Conservation (phyloP, 1,140 invertebrate species). For the Geopemphigus sp. region DNA sequence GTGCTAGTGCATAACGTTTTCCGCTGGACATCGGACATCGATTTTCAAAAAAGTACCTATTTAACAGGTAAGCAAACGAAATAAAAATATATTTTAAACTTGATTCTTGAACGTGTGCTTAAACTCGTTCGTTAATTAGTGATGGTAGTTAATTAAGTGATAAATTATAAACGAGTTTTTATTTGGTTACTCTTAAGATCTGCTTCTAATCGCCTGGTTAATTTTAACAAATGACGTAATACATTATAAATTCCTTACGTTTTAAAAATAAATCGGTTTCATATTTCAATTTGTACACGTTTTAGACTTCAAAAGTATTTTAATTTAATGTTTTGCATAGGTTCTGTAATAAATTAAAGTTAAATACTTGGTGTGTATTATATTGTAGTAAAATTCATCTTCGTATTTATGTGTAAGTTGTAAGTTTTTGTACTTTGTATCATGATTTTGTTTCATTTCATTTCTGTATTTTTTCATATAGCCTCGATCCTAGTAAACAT, state of each 20-base stretch:
- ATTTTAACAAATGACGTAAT: slow-evolving; percentile 39
- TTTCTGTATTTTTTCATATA: too few relatives aligned
- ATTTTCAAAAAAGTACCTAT: slow-evolving; percentile 15
- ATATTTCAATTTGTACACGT: slow-evolving; percentile 11
- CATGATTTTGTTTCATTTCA: too few relatives aligned
- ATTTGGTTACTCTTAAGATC: not conserved
- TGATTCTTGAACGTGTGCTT: not conserved
- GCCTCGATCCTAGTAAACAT: too few relatives aligned
- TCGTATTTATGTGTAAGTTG: not conserved
- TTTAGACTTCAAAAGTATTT: too few relatives aligned
- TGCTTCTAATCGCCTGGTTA: slow-evolving; percentile 22
- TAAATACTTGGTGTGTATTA: not conserved
- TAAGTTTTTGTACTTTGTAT: not conserved
- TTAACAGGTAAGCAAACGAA: slow-evolving; percentile 7
- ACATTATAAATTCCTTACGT: slow-evolving; percentile 6
- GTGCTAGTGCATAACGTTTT: not conserved
- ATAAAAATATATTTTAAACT: not conserved
- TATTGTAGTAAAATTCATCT: not conserved
- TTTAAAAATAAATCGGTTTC: slow-evolving; percentile 41
- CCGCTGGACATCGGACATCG: not conserved
- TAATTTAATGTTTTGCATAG: not conserved
- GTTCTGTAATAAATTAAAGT: not conserved
- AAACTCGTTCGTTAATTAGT: not conserved
- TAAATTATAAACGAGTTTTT: not conserved
- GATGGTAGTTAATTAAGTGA: too few relatives aligned